Percentiles rank a stretch among this genome's conserved stretches.
Conservation (phyloP, 2,797 vertebrate genomes). For the Delichon dasypus region DNA sequence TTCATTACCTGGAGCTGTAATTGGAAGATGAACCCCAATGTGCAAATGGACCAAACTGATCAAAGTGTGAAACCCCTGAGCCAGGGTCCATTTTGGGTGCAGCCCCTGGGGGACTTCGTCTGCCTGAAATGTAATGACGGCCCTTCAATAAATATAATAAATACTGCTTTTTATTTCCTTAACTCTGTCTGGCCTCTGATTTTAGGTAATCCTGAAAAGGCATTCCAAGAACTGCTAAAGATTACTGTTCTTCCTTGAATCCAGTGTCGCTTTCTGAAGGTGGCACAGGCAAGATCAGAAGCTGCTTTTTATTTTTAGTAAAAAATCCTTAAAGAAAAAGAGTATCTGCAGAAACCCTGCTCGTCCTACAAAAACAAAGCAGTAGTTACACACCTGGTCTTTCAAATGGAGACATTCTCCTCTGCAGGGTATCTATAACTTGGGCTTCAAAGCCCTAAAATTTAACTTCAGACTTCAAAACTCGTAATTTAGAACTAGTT, state of each 20-base stretch:
- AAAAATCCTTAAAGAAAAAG: neutral
- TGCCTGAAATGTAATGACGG: neutral
- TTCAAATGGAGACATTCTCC: neutral
- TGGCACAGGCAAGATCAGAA: neutral
- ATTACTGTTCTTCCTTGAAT: rapidly evolving
- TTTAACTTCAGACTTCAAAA: neutral
- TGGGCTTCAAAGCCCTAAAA: neutral
- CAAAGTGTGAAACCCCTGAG: rapidly evolving
- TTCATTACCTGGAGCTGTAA: neutral
- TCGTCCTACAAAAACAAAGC: neutral
- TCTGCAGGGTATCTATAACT: neutral
- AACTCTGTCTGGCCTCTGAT: neutral
- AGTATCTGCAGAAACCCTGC: neutral
- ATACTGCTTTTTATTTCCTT: neutral
- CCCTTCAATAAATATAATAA: neutral
- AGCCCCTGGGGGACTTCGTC: neutral
- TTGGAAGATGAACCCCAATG: neutral
- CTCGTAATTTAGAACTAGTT: neutral
- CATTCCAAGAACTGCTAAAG: neutral
- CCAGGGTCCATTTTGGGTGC: rapidly evolving
- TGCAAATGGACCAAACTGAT: neutral
- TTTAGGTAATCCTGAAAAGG: too few relatives aligned
- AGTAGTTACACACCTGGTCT: neutral
- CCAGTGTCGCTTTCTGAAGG: neutral
- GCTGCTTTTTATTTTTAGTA: neutral